Conservation (phyloP, 2,113 vertebrate species). For the Heterochromis multidens region DNA sequence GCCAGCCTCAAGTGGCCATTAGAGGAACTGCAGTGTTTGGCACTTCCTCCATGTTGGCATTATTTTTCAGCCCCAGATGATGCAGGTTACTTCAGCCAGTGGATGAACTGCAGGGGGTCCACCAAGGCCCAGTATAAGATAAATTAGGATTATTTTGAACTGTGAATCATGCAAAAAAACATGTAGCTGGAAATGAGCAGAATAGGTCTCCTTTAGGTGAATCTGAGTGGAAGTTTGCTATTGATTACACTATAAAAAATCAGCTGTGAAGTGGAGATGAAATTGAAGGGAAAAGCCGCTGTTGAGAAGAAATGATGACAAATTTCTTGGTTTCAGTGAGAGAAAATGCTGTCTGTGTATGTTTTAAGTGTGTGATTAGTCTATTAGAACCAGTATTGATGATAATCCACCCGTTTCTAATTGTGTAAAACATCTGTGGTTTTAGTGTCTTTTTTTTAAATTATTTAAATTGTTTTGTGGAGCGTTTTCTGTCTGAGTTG, state of each 20-base stretch:
- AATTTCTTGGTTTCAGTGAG: not conserved
- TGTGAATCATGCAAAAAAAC: not conserved
- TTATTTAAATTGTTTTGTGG: not conserved
- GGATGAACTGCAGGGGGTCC: not conserved
- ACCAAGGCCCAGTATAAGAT: not conserved
- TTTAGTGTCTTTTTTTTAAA: constrained; percentile 6
- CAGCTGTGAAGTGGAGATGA: not conserved
- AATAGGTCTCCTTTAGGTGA: not conserved
- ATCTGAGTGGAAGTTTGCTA: not conserved
- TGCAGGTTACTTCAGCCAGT: not conserved
- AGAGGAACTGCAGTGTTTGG: not conserved
- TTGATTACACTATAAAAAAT: not conserved
- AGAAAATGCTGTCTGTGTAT: not conserved
- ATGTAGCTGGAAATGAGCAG: not conserved
- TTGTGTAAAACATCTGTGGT: not conserved
- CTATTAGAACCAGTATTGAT: constrained; percentile 13
- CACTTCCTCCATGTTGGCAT: too few species aligned
- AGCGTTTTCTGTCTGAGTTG: constrained; percentile 16
- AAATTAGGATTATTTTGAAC: not conserved
- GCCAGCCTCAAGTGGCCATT: not conserved
- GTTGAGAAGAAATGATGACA: not conserved
- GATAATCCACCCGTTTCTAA: not conserved
- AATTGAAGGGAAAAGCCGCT: not conserved
- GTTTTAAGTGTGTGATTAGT: constrained; percentile 36
- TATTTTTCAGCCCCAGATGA: not conserved